These are phyloP conservation scores for Vidua chalybeata DNA, from an alignment of 2,113 vertebrate species.

Conservation along the genomic window DNA sequence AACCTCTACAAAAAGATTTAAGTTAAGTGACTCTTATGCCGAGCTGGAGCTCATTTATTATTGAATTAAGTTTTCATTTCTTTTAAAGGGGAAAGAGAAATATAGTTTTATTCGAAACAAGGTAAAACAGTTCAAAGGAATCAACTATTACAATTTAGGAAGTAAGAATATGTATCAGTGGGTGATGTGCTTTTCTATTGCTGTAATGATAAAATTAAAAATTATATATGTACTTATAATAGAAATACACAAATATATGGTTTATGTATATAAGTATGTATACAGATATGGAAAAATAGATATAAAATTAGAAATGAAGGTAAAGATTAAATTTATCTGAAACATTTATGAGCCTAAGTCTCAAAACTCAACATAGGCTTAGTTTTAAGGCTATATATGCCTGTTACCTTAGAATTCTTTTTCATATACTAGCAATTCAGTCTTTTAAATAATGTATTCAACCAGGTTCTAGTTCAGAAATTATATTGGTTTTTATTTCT, in stretches of 20 bases:
- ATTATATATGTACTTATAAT: neutral
- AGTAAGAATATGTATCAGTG: constrained; percentile 26
- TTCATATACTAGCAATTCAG: neutral
- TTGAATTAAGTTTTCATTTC: constrained; percentile 87
- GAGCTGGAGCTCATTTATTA: constrained; percentile 86
- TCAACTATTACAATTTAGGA: constrained; percentile 46
- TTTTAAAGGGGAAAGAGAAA: constrained; percentile 79
- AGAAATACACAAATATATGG: neutral
- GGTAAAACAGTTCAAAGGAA: constrained; percentile 74
- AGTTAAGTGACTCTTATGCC: constrained; percentile 87
- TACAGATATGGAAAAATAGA: neutral
- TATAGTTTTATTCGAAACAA: constrained; percentile 75
- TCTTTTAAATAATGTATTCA: neutral
- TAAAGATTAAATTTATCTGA: neutral
- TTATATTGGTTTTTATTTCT: neutral
- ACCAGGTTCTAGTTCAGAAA: neutral
- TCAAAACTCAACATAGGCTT: neutral
- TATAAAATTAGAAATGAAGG: neutral
- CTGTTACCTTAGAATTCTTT: neutral
- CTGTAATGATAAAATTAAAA: constrained; percentile 12
- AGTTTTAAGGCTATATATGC: neutral
- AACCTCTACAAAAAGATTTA: constrained; percentile 89
- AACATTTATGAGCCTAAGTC: neutral
- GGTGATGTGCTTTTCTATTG: neutral
- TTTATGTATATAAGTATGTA: neutral